phyloP scores from a whole-genome alignment of 1,140 invertebrate species.

The Papilio helenus region DNA sequence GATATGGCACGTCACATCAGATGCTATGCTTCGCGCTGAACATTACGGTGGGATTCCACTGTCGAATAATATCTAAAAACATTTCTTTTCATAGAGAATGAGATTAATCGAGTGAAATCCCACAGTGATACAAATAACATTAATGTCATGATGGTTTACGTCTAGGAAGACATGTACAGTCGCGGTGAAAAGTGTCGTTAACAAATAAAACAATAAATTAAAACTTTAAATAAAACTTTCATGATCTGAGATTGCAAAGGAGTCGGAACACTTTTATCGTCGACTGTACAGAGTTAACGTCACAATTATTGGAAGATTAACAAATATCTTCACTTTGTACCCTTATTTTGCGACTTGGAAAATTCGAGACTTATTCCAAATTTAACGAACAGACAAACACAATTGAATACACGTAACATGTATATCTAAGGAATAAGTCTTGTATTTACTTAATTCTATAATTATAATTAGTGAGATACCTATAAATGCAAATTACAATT shows the following conservation, averaged over 20 bases:
- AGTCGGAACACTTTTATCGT: constrained; percentile 40
- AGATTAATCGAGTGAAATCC: background rate
- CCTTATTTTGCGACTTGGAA: constrained; percentile 47
- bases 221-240: constrained; percentile 30
- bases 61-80: background rate
- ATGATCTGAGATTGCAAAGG: constrained; percentile 39
- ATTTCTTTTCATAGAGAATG: background rate
- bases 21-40: constrained; percentile 57
- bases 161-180: constrained; percentile 50
- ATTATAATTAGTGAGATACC: constrained; percentile 80
- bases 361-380: constrained; percentile 75
- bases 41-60: constrained; percentile 18
- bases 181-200: constrained; percentile 46
- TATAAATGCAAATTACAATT: constrained; percentile 83
- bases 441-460: constrained; percentile 77
- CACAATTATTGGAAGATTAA: constrained; percentile 49
- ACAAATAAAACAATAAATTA: constrained; percentile 38
- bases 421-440: constrained; percentile 78
- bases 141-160: constrained; percentile 69
- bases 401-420: constrained; percentile 66
- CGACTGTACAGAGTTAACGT: constrained; percentile 48
- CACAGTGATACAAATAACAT: constrained; percentile 37
- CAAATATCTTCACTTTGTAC: constrained; percentile 43
- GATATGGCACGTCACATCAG: constrained; percentile 77
- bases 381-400: constrained; percentile 67